phyloP scores from a whole-genome alignment of 1,140 invertebrate genomes.

The Neodiprion fabricii region DNA sequence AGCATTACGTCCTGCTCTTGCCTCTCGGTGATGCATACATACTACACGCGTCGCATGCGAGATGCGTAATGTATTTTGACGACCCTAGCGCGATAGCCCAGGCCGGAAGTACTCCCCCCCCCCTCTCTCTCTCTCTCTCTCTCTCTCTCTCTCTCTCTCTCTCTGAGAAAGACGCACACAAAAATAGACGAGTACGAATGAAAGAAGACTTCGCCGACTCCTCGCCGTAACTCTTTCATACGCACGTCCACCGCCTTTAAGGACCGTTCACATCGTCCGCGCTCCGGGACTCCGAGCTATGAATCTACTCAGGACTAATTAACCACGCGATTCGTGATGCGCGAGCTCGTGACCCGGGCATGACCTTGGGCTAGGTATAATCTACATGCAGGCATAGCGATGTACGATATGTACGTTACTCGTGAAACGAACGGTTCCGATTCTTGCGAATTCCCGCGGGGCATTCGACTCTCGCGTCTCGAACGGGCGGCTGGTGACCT shows the following conservation, averaged over 20 bases:
- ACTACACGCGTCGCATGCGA: background rate
- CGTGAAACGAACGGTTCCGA: too few relatives aligned
- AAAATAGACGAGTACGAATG: too few relatives aligned
- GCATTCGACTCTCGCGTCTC: too few relatives aligned
- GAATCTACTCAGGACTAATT: too few relatives aligned
- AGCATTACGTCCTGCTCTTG: background rate
- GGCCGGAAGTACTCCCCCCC: slow-evolving; percentile 35
- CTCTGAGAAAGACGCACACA: background rate
- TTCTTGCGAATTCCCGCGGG: too few relatives aligned
- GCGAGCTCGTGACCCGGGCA: too few relatives aligned
- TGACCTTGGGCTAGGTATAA: too few relatives aligned
- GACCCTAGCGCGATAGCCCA: slow-evolving; percentile 38
- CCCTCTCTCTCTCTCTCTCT: slow-evolving; percentile 15
- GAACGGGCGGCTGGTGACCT: background rate
- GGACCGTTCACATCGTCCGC: background rate
- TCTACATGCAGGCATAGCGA: too few relatives aligned
- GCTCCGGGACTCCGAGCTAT: background rate
- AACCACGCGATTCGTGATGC: too few relatives aligned
- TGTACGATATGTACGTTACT: too few relatives aligned
- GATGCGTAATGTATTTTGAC: slow-evolving; percentile 39
- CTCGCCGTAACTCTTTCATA: slow-evolving; percentile 29
- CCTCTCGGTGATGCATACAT: background rate
- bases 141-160: slow-evolving; percentile 16
- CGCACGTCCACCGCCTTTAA: slow-evolving; percentile 12
- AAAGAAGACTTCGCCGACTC: background rate